These are phyloP conservation scores for Hoplodrina ambigua DNA, from an alignment of 2,888 invertebrate species.

Conservation along the genomic window DNA sequence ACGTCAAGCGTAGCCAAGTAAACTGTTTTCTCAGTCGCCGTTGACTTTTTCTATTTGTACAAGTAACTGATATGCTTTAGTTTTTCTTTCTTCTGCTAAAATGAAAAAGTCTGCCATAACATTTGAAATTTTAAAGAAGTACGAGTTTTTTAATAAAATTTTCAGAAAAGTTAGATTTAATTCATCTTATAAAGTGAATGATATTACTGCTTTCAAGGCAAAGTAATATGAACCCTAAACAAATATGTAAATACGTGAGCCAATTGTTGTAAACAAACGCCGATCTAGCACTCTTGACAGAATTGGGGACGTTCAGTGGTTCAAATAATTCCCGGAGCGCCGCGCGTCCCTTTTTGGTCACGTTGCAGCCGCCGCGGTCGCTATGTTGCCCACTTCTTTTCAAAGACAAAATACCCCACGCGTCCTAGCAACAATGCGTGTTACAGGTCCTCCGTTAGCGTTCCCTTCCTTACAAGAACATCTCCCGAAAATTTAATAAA, in stretches of 20 bases:
- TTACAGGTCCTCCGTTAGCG: conserved; percentile 52
- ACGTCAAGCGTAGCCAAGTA: conserved; percentile 56
- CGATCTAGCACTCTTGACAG: conserved; percentile 11
- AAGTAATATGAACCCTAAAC: conserved; percentile 18
- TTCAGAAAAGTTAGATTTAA: conserved; percentile 21
- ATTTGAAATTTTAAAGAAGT: conserved; percentile 43
- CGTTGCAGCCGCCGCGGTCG: conserved; percentile 18
- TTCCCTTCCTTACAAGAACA: conserved; percentile 60
- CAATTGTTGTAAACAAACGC: conserved; percentile 29
- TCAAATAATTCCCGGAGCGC: conserved; percentile 23
- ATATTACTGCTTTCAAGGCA: conserved; percentile 20
- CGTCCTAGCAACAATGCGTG: conserved; percentile 50
- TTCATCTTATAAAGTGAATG: conserved; percentile 19
- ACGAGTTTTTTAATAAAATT: conserved; percentile 11
- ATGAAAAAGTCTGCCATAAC: conserved; percentile 39
- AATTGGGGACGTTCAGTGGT: conserved; percentile 20
- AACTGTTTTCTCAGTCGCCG: conserved; percentile 43
- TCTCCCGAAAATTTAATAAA: conserved; percentile 82
- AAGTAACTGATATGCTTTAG: conserved; percentile 59
- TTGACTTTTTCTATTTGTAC: conserved; percentile 53
- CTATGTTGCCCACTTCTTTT: conserved; percentile 28
- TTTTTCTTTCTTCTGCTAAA: conserved; percentile 42
- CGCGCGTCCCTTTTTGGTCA: conserved; percentile 17
- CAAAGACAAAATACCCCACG: conserved; percentile 39
- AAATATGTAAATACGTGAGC: conserved; percentile 33